Conservation (phyloP, 2,888 invertebrate species). For the Synanthedon andrenaeformis region DNA sequence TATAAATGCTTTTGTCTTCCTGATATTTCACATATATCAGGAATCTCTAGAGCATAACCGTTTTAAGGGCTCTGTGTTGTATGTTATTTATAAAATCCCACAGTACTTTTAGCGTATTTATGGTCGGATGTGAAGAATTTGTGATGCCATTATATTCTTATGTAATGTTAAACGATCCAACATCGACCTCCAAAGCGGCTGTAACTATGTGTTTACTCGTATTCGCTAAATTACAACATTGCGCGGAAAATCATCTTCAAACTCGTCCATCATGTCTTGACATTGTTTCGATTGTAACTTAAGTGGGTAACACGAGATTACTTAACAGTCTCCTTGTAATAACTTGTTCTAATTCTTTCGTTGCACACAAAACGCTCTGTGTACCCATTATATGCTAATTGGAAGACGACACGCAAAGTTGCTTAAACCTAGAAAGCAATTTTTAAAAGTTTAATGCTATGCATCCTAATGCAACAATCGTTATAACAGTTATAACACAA, state of each 20-base stretch:
- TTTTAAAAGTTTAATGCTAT: slow-evolving; percentile 9
- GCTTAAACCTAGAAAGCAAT: slow-evolving; percentile 28
- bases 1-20: no score
- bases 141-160: background rate
- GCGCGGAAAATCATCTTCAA: background rate
- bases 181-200: background rate
- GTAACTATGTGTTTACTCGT: background rate
- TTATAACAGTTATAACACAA: background rate
- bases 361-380: slow-evolving; percentile 25
- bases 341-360: slow-evolving; percentile 40
- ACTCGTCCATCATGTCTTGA: slow-evolving; percentile 5
- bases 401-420: slow-evolving; percentile 41
- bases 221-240: background rate
- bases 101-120: no score
- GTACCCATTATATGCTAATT: slow-evolving; percentile 51
- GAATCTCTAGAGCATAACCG: no score
- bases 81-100: no score
- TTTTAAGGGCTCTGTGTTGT: no score
- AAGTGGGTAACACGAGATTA: slow-evolving; percentile 19
- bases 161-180: background rate
- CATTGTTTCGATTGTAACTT: slow-evolving; percentile 11
- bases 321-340: slow-evolving; percentile 32
- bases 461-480: slow-evolving; percentile 6
- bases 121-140: background rate
- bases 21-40: no score